These are phyloP conservation scores for Microtus ochrogaster DNA, from an alignment of 2,113 vertebrate species.

Conservation along the genomic window DNA sequence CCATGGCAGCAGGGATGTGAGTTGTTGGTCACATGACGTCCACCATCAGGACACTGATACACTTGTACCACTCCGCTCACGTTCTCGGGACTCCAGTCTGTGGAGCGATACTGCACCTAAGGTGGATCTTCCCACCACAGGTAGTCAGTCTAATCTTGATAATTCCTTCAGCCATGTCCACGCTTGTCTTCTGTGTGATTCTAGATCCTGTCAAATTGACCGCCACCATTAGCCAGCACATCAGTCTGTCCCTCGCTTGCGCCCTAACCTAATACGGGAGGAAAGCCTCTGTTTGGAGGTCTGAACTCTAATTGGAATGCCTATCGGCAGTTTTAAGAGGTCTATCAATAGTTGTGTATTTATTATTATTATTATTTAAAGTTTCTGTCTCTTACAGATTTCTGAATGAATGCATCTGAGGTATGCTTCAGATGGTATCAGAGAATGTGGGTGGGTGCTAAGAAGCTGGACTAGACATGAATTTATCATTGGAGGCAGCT, in stretches of 20 bases:
- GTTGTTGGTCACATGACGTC: not conserved
- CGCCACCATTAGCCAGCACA: too few species aligned
- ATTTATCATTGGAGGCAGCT: not conserved
- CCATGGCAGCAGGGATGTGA: not conserved
- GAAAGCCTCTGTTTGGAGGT: not conserved
- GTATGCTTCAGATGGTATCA: not conserved
- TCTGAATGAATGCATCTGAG: too few species aligned
- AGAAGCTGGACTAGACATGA: not conserved
- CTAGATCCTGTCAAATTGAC: not conserved
- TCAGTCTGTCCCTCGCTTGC: not conserved
- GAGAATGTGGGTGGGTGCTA: not conserved
- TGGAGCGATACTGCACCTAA: not conserved
- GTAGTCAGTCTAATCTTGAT: too few species aligned
- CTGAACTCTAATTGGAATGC: not conserved
- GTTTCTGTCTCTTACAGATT: not conserved
- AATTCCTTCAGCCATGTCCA: not conserved
- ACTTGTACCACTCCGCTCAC: not conserved
- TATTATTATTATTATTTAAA: not conserved
- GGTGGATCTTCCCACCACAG: too few species aligned
- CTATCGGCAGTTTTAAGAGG: not conserved
- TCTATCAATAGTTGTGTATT: not conserved
- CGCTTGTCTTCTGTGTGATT: not conserved
- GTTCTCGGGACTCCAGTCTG: not conserved
- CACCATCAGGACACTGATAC: not conserved
- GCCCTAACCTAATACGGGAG: not conserved